phyloP scores from a whole-genome alignment of 1,140 invertebrate genomes.

The Carposina sasakii region DNA sequence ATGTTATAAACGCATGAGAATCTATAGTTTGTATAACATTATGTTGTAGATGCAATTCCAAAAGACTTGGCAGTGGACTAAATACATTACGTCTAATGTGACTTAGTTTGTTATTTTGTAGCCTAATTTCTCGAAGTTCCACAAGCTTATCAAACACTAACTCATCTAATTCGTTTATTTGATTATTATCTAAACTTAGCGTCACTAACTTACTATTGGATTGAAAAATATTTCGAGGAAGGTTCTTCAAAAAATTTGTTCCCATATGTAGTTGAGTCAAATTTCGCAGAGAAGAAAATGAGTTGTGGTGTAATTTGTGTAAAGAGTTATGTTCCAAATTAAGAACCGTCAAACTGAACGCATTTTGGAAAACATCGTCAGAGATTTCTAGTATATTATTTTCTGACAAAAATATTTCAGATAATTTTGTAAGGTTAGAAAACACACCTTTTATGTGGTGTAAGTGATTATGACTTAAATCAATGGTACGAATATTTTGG shows the following conservation, averaged over 20 bases:
- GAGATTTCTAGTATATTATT: constrained; percentile 92
- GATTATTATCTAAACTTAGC: constrained; percentile 93
- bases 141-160: constrained; percentile 84
- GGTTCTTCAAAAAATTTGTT: constrained; percentile 86
- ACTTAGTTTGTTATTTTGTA: constrained; percentile 88
- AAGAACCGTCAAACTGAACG: constrained; percentile 83
- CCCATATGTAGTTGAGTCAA: constrained; percentile 88
- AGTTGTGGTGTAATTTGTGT: constrained; percentile 80
- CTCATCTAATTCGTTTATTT: constrained; percentile 84
- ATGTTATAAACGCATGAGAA: constrained; percentile 84
- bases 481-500: constrained; percentile 83
- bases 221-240: constrained; percentile 83
- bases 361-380: constrained; percentile 85
- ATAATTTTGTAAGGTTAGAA: constrained; percentile 81
- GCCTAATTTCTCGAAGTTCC: constrained; percentile 84
- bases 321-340: constrained; percentile 93
- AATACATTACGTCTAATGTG: constrained; percentile 86
- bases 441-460: constrained; percentile 89
- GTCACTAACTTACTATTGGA: constrained; percentile 83
- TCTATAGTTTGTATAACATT: constrained; percentile 88
- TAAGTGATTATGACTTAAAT: constrained; percentile 91
- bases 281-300: constrained; percentile 81
- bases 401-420: constrained; percentile 88
- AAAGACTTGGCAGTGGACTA: constrained; percentile 82
- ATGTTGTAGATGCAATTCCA: constrained; percentile 91